phyloP scores from a whole-genome alignment of 2,888 invertebrate species.

The Herminia tarsipennalis region DNA sequence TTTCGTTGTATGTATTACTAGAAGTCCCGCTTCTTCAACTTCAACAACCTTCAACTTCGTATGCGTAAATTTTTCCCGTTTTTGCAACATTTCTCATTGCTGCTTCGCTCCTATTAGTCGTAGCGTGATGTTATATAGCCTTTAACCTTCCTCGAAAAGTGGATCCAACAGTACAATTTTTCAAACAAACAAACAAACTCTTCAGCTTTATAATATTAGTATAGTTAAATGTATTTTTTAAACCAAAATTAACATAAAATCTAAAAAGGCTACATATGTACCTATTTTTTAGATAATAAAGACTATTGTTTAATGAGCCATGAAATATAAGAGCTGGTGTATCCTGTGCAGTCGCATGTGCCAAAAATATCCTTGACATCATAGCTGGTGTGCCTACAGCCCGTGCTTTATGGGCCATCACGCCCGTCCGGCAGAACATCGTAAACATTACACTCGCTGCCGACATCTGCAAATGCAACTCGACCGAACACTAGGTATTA shows the following conservation, averaged over 20 bases:
- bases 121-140: too few relatives aligned
- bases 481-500: conserved; percentile 39
- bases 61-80: too few relatives aligned
- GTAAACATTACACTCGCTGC: conserved; percentile 61
- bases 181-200: too few relatives aligned
- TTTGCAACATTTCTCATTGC: too few relatives aligned
- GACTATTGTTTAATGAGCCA: conserved; percentile 49
- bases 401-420: conserved; percentile 76
- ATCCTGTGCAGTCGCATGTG: conserved; percentile 58
- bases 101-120: too few relatives aligned
- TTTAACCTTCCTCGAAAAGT: too few relatives aligned
- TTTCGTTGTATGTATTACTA: too few relatives aligned
- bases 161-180: too few relatives aligned
- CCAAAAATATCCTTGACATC: conserved; percentile 79
- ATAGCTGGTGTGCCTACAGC: conserved; percentile 64
- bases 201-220: too few relatives aligned
- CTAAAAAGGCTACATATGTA: background rate
- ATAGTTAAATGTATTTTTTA: too few relatives aligned
- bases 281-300: conserved; percentile 13
- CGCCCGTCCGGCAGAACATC: conserved; percentile 69
- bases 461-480: conserved; percentile 64
- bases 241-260: background rate
- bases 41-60: too few relatives aligned
- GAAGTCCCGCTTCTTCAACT: too few relatives aligned
- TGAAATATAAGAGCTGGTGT: conserved; percentile 61